Percentiles rank a stretch among this genome's conserved stretches.
phyloP scores from a whole-genome alignment of 1,140 invertebrate species.

The Cotesia vestalis region DNA sequence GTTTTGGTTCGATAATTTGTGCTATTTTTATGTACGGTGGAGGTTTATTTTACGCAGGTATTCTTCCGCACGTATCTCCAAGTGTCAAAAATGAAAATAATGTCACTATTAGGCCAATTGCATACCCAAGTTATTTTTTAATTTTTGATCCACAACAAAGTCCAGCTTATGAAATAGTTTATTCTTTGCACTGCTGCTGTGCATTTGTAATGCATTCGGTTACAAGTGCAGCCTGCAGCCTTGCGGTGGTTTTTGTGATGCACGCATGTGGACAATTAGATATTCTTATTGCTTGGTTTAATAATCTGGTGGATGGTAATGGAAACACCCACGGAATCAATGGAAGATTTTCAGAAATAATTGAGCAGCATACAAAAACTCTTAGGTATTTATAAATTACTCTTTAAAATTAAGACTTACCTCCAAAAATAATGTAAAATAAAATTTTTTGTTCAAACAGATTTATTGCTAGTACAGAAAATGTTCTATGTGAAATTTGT shows the following conservation, averaged over 20 bases:
- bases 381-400: slow-evolving; percentile 27
- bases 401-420: not conserved
- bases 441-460: slow-evolving; percentile 7
- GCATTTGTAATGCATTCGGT: slow-evolving; percentile 45
- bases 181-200: slow-evolving; percentile 42
- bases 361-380: slow-evolving; percentile 32
- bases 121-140: slow-evolving; percentile 46
- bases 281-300: slow-evolving; percentile 32
- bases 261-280: slow-evolving; percentile 43
- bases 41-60: slow-evolving; percentile 46
- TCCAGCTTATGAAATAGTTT: slow-evolving; percentile 49
- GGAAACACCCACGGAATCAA: not conserved
- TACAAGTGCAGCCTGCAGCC: slow-evolving; percentile 43
- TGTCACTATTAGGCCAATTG: slow-evolving; percentile 30
- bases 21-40: slow-evolving; percentile 51
- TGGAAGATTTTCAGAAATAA: slow-evolving; percentile 17
- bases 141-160: slow-evolving; percentile 44
- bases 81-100: slow-evolving; percentile 23
- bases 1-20: slow-evolving; percentile 43
- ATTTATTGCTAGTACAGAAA: slow-evolving; percentile 29
- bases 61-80: slow-evolving; percentile 45
- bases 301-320: slow-evolving; percentile 31
- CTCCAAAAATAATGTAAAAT: not conserved
- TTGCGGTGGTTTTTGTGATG: slow-evolving; percentile 47
- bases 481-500: slow-evolving; percentile 42